These are phyloP conservation scores for Zosterops hypoxanthus DNA, from an alignment of 2,113 vertebrate species.

Conservation along the genomic window DNA sequence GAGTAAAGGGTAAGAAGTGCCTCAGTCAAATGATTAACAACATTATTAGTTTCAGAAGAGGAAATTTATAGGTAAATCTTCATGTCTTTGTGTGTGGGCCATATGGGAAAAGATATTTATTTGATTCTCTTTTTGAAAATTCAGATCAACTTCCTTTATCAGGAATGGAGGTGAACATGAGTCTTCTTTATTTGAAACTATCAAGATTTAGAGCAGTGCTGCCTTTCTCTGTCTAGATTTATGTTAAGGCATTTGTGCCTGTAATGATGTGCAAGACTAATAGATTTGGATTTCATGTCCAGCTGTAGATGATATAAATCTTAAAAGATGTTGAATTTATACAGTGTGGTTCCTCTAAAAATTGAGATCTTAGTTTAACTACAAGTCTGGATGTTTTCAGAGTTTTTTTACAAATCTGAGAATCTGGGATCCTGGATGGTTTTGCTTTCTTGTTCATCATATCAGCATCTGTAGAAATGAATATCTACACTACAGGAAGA, in stretches of 20 bases:
- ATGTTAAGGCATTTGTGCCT: background rate
- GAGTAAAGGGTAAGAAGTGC: background rate
- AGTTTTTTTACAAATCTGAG: background rate
- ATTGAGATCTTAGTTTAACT: background rate
- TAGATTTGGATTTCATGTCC: background rate
- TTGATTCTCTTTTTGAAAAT: background rate
- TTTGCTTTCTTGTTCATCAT: background rate
- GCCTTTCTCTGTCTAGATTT: background rate
- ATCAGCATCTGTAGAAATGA: background rate
- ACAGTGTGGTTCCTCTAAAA: background rate
- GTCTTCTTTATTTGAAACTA: background rate
- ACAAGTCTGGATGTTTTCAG: background rate
- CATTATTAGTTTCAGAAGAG: background rate
- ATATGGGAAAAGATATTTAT: background rate
- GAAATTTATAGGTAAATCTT: background rate
- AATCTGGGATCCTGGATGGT: background rate
- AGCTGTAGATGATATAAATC: background rate
- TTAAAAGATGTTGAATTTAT: background rate
- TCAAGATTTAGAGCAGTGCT: background rate
- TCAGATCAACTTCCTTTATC: background rate
- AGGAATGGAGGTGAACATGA: background rate
- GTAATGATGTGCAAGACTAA: background rate
- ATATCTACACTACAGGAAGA: background rate
- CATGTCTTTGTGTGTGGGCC: background rate
- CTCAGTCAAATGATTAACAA: background rate